Evolutionary conservation across 2,888 invertebrate genomes (phyloP), one percentile per base, ranked within the genome.

Genomic region (Hirtodrosophila trivittata): DNA sequence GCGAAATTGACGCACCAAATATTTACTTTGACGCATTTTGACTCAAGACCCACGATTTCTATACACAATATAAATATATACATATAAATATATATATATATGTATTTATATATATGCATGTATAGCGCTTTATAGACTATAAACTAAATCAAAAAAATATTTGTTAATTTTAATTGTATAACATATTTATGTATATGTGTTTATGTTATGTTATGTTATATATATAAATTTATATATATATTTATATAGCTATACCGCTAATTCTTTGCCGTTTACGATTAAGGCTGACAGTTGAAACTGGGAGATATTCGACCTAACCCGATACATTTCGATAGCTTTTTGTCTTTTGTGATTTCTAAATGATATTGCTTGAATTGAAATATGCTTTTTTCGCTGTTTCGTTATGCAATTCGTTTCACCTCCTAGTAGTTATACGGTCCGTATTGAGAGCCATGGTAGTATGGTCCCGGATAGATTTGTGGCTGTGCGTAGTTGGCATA

Each of bases 391-490:
- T 56, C 30, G 46, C 41, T 49, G 14, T 25, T 54, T 60, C 39
- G 49, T 58, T 65, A 38, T 52, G 50, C 45, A 39, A 50, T 35
- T 64, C 51, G 54, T 42, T 57, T 3, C 32, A 12, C 30, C 13
- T 42, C 18, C 56, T 94, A 97, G 92, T 97, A 97, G 92, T 97
- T 97, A 93, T 97, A 97, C 46, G 97, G 97, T 50, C 96, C 97
- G 90, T 97, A 97, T 89, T 97, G 97, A 47, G 97, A 96, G 87
- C 97, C 97, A 91, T 96, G 97, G 91, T 97, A 97, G 88, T 96
- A 96, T 26, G 96, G 96, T 33, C 95, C 95, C 58, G 97, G 95
- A 92, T 97, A 97, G 50, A 96, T 94, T 50, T 94, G 94, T 0
- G 95, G 95, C 38, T 94, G 93, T 55, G 96, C 95, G 91, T 97